phyloP scores from a whole-genome alignment of 2,888 invertebrate genomes.

The Ophion costatus region DNA sequence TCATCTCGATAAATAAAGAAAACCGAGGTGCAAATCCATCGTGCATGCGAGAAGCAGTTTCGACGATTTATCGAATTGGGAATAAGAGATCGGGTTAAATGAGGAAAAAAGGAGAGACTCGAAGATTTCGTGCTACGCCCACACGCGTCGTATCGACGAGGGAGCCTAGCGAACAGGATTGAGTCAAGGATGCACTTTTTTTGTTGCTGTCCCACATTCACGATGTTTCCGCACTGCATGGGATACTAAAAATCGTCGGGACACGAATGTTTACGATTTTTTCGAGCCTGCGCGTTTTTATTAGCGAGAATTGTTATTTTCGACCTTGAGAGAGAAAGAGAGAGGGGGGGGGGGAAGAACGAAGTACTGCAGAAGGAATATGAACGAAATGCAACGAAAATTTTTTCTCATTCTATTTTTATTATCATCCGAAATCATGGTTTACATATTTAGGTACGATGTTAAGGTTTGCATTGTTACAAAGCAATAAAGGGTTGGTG shows the following conservation, averaged over 20 bases:
- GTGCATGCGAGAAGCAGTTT: not conserved
- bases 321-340: not conserved
- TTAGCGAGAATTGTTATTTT: not conserved
- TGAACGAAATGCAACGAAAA: too few relatives aligned
- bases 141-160: not conserved
- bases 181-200: not conserved
- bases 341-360: not conserved
- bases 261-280: not conserved
- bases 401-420: too few relatives aligned
- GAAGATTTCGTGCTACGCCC: not conserved
- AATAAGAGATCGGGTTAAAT: not conserved
- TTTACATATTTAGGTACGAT: too few relatives aligned
- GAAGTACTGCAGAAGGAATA: not conserved
- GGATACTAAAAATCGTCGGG: not conserved
- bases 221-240: not conserved
- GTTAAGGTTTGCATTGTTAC: too few relatives aligned
- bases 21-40: not conserved
- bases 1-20: not conserved
- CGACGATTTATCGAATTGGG: conserved; percentile 14
- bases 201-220: not conserved
- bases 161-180: not conserved
- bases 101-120: not conserved
- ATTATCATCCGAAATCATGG: too few relatives aligned
- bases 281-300: not conserved
- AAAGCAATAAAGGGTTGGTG: too few relatives aligned